Base-by-base conservation (phyloP, 2,113 vertebrate genomes). In the Malurus melanocephalus region DNA sequence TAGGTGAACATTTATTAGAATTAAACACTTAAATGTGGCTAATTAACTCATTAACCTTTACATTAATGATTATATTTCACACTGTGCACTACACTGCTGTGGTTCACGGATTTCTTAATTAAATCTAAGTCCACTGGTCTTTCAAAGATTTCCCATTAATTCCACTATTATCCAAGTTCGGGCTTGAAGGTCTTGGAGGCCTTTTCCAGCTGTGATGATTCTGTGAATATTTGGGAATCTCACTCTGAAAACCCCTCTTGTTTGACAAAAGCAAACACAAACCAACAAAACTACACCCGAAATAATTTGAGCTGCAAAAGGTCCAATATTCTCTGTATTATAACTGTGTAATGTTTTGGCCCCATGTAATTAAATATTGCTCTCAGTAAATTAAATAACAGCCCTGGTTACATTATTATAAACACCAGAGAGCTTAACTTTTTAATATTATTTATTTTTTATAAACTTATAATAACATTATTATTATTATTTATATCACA, bases 31-130 rank as follows among this genome's bases (percentile, higher is more conserved):
- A 96, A 96, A 94, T 92, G 73, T 92, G 43, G 53, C 62, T 97
- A 96, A 97, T 97, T 97, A 97, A 96, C 60, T 95, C 87, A 96
- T 97, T 97, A 97, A 96, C 96, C 95, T 97, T 97, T 97, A 66
- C 68, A 91, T 95, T 96, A 96, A 93, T 92, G 96, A 95, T 96
- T 95, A 81, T 85, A 85, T 94, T 95, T 96, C 96, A 96, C 87
- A 94, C 95, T 96, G 95, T 92, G 95, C 87, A 74, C 74, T 96
- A 81, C 65, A 88, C 22, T 28, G 38, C 38, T 93, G 79, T 87
- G 89, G 91, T 94, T 97, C 94, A 80, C 19, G 22, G 45, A 72
- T 80, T 96, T 80, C 82, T 96, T 97, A 96, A 98, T 97, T 97
- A 95, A 96, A 95, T 89, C 30, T 69, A 91, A 92, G 65, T 75